Evolutionary conservation across 2,888 invertebrate species (phyloP).

Genomic region (Hypomecis punctinalis): DNA sequence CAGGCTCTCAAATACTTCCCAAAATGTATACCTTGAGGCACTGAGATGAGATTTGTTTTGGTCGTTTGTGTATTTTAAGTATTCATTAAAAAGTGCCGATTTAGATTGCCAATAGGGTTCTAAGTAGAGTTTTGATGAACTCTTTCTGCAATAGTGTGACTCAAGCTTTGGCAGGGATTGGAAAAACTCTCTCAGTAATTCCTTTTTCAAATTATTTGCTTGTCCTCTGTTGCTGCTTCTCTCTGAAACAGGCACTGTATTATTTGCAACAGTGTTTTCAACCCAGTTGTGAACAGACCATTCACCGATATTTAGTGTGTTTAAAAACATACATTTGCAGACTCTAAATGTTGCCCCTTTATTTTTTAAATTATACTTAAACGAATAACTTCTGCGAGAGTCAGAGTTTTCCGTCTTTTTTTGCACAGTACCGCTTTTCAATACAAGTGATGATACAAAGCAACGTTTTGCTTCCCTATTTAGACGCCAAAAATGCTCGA

Average conservation of each 20-base stretch:
- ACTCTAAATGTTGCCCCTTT: conserved; percentile 19
- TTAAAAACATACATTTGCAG: conserved; percentile 18
- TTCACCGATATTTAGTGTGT: conserved; percentile 18
- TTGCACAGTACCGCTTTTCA: conserved; percentile 16
- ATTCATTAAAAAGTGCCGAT: conserved; percentile 23
- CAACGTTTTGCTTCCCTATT: conserved; percentile 13
- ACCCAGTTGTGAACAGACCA: conserved; percentile 19
- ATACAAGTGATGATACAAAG: conserved; percentile 16
- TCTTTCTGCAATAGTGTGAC: conserved; percentile 32
- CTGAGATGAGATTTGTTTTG: conserved; percentile 7
- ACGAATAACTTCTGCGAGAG: conserved; percentile 13
- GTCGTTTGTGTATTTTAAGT: background rate
- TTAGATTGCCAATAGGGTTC: conserved; percentile 30
- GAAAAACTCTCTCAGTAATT: conserved; percentile 17
- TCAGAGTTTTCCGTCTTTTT: conserved; percentile 13
- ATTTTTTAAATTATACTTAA: conserved; percentile 19
- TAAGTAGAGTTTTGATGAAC: conserved; percentile 28
- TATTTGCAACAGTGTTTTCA: conserved; percentile 8
- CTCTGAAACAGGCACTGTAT: conserved; percentile 12
- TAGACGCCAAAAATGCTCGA: conserved; percentile 16
- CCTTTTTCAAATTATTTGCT: conserved; percentile 15
- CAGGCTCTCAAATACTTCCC: conserved; percentile 26
- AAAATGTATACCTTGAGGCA: conserved; percentile 10
- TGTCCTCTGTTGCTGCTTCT: conserved; percentile 18
- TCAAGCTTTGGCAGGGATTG: conserved; percentile 26